phyloP scores from a whole-genome alignment of 2,797 vertebrate species.

The Rachycentron canadum region DNA sequence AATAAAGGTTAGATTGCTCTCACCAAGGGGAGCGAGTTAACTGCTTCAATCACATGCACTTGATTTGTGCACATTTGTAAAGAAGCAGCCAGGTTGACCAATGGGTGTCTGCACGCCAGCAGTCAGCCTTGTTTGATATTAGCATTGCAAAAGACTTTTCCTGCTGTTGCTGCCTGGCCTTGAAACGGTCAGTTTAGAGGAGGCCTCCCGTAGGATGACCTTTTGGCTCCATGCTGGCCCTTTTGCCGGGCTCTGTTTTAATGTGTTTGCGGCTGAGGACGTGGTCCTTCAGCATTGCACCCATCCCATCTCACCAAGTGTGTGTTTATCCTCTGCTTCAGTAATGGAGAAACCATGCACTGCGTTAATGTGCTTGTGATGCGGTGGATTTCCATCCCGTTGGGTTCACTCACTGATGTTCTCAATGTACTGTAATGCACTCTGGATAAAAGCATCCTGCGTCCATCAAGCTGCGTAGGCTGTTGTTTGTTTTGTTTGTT shows the following conservation, averaged over 20 bases:
- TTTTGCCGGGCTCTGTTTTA: conserved; percentile 10
- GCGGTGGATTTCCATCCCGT: conserved; percentile 6
- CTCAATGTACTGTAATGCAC: conserved; percentile 20
- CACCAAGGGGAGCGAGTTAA: neutral
- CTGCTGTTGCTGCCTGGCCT: neutral
- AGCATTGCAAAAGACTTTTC: neutral
- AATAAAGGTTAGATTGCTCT: neutral
- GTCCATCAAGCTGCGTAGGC: neutral
- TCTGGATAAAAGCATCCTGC: conserved; percentile 45
- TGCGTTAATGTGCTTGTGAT: conserved; percentile 5
- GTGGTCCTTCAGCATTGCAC: neutral
- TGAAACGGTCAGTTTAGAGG: neutral
- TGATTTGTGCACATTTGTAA: conserved; percentile 41
- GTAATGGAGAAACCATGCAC: neutral
- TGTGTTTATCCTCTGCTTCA: neutral
- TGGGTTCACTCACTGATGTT: conserved; percentile 13
- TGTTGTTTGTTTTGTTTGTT: conserved; percentile 14
- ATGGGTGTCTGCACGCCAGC: conserved; percentile 19
- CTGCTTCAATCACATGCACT: conserved; percentile 64
- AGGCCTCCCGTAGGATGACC: conserved; percentile 27
- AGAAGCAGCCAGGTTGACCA: neutral
- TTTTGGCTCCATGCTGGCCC: neutral
- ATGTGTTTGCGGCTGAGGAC: neutral
- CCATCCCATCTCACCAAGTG: neutral
- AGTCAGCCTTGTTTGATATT: neutral